Evolutionary conservation across 2,113 vertebrate genomes (phyloP).

Genomic region (Myodes glareolus): DNA sequence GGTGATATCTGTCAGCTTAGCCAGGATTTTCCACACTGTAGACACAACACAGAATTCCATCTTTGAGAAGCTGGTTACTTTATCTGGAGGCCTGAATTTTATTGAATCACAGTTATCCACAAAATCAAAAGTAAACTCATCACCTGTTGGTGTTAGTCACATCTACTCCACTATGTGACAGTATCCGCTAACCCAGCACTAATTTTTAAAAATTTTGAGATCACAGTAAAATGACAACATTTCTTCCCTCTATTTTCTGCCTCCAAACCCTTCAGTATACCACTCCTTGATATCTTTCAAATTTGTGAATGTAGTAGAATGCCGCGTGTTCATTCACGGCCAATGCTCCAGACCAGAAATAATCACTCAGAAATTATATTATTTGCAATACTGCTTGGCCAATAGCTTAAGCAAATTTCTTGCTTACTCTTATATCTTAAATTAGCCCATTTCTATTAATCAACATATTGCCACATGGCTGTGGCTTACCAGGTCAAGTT

Average conservation of each 20-base stretch:
- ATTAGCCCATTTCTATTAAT: too few relatives aligned
- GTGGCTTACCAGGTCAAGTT: too few relatives aligned
- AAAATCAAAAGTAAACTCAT: neutral
- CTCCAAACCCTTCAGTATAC: neutral
- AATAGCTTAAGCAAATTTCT: too few relatives aligned
- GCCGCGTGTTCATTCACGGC: accelerated
- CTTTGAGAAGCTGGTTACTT: neutral
- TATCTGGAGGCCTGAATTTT: neutral
- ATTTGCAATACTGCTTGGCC: too few relatives aligned
- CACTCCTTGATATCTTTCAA: neutral
- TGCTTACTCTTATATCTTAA: too few relatives aligned
- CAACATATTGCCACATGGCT: too few relatives aligned
- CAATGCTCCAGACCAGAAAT: too few relatives aligned
- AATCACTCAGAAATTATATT: too few relatives aligned
- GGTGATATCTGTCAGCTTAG: neutral
- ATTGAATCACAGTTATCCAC: neutral
- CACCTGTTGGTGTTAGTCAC: neutral
- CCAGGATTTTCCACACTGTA: neutral
- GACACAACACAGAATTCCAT: neutral
- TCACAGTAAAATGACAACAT: neutral
- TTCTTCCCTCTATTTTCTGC: neutral
- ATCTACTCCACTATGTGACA: neutral
- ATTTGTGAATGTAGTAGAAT: neutral
- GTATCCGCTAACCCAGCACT: neutral
- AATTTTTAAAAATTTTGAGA: neutral